Percentiles rank a stretch among this genome's conserved stretches.
phyloP scores from a whole-genome alignment of 2,888 invertebrate genomes.

The Allacma fusca region DNA sequence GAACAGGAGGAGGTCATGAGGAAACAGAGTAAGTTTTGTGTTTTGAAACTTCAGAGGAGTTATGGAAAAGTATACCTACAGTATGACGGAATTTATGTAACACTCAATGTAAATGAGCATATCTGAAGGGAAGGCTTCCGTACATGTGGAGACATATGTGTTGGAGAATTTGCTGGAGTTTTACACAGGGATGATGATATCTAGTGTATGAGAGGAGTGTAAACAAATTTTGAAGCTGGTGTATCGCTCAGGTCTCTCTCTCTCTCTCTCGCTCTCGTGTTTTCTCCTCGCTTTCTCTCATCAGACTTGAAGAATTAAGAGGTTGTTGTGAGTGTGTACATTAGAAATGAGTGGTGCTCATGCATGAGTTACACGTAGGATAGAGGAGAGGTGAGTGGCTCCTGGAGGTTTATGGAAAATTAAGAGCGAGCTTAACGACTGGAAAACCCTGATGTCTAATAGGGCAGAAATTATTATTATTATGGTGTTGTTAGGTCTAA shows the following conservation, averaged over 20 bases:
- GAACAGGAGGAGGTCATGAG: too few species aligned
- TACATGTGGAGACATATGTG: too few species aligned
- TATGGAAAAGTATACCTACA: too few species aligned
- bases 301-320: not conserved
- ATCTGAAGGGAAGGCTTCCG: too few species aligned
- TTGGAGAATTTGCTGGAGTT: too few species aligned
- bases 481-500: conserved; percentile 41
- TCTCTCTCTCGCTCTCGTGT: not conserved
- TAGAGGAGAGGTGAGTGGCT: conserved; percentile 35
- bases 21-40: too few species aligned
- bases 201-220: too few species aligned
- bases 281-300: not conserved
- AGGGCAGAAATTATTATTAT: conserved; percentile 44
- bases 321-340: not conserved
- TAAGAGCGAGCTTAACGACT: conserved; percentile 43
- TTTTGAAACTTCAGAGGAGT: too few species aligned
- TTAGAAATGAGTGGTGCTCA: not conserved
- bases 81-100: too few species aligned
- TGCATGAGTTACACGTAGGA: not conserved
- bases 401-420: conserved; percentile 42
- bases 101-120: too few species aligned
- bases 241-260: not conserved
- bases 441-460: conserved; percentile 44
- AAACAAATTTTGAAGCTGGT: not conserved
- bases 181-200: too few species aligned